Conservation (phyloP, 2,888 invertebrate species). For the Dexiosoma caninum region DNA sequence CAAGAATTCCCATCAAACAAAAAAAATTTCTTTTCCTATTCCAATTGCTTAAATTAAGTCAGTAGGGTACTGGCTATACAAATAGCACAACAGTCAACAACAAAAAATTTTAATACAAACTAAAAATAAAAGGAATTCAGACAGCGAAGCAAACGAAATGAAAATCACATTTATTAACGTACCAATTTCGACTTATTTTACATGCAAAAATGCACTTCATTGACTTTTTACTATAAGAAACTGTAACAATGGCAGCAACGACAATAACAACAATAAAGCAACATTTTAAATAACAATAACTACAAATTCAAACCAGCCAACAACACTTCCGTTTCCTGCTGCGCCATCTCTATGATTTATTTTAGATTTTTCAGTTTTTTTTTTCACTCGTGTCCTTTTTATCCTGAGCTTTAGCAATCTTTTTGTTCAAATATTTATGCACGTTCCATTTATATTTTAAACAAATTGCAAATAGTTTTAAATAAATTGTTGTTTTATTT, state of each 20-base stretch:
- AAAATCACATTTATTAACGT: conserved; percentile 59
- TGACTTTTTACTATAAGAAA: conserved; percentile 41
- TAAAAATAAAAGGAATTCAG: not conserved
- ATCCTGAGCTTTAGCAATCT: conserved; percentile 11
- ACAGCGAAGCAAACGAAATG: conserved; percentile 16
- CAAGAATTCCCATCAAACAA: no score
- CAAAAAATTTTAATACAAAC: not conserved
- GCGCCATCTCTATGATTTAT: conserved; percentile 10
- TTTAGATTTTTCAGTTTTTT: not conserved
- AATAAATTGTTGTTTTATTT: conserved; percentile 41
- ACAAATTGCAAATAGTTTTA: conserved; percentile 47
- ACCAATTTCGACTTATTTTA: conserved; percentile 59
- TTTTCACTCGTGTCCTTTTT: not conserved
- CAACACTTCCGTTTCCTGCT: conserved; percentile 58
- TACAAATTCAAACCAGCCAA: conserved; percentile 49
- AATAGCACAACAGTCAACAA: not conserved
- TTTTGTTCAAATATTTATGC: conserved; percentile 18
- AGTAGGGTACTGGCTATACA: not conserved
- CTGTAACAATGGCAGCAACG: conserved; percentile 1
- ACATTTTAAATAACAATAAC: conserved; percentile 52
- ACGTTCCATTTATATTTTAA: conserved; percentile 16
- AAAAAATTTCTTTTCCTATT: no score
- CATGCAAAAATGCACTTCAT: conserved; percentile 63
- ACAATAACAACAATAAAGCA: conserved; percentile 18
- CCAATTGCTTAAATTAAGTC: no score